Evolutionary conservation across 1,140 invertebrate genomes (phyloP), one percentile per base, ranked within the genome.

Genomic region (Mercenaria mercenaria): DNA sequence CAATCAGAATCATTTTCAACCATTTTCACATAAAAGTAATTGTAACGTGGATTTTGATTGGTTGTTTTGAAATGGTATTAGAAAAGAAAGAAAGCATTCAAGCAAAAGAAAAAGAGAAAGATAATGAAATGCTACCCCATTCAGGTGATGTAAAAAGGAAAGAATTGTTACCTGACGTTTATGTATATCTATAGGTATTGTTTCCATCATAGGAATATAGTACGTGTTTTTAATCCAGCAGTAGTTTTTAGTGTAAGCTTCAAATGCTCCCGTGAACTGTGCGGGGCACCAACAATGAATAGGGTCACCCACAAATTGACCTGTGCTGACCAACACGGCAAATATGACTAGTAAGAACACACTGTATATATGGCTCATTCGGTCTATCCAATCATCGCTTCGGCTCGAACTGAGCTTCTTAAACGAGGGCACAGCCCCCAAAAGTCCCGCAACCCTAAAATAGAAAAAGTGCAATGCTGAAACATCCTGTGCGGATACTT

Each of bases 211-310:
- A n/a, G 96, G 96, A 39, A 97, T 89, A 88, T 96, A 96, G 88
- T 96, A 96, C 13, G 96, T 96, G 90, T 96, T 96, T 50, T 95
- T 95, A 64, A 96, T 95, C 96, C 96, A 96, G 91, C 96, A 96
- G 26, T 94, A 91, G 52, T 93, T 92, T 74, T 95, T 94, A 10
- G 95, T 92, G 86, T 95, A 95, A 11, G 93, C 64, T 15, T 93
- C 92, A 81, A 92, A 93, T 34, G 90, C 80, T 43, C 92, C 89
- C 0, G 94, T 94, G 79, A 95, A 95, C 88, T 95, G 92, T 15
- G 94, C 93, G 8, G 95, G 95, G 29, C 92, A 93, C 95, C 95
- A 95, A 52, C 95, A 95, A 47, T 93, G 92, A 23, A 95, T 95
- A 1, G 95, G 93, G 81, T 95, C 94, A 32, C 94, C 95, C 77